Evolutionary conservation across 2,888 invertebrate species (phyloP).

Genomic region (Agrenia bidenticulata): DNA sequence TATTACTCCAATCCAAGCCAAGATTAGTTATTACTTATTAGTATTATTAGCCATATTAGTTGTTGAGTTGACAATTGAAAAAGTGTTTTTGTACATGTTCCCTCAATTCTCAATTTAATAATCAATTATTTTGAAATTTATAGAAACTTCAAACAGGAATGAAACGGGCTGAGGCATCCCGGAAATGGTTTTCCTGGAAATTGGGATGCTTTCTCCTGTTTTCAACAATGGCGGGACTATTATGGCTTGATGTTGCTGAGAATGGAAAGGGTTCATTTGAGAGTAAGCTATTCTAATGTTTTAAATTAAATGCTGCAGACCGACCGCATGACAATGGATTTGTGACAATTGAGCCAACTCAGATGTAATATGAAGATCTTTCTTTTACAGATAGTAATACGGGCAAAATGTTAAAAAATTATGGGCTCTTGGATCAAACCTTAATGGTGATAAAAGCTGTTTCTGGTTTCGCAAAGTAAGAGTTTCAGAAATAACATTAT

Average conservation of each 20-base stretch:
- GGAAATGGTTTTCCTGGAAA: slow-evolving; percentile 49
- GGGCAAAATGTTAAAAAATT: slow-evolving; percentile 48
- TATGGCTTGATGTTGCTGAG: slow-evolving; percentile 51
- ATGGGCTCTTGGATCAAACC: slow-evolving; percentile 48
- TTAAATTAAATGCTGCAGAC: neutral
- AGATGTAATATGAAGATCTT: too few species aligned
- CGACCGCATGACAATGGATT: too few species aligned
- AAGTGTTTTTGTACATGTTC: too few species aligned
- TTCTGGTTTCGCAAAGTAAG: slow-evolving; percentile 7
- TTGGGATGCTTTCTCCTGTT: slow-evolving; percentile 42
- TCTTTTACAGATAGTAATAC: slow-evolving; percentile 51
- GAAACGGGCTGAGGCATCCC: slow-evolving; percentile 44
- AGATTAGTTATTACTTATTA: too few species aligned
- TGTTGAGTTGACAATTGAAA: too few species aligned
- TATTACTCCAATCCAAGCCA: too few species aligned
- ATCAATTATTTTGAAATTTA: neutral
- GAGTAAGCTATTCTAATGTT: slow-evolving; percentile 33
- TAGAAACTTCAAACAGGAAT: slow-evolving; percentile 45
- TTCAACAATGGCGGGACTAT: slow-evolving; percentile 41
- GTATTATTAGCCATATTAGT: too few species aligned
- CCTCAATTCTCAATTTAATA: slow-evolving; percentile 1
- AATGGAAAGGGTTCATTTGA: slow-evolving; percentile 52
- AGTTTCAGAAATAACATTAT: too few species aligned
- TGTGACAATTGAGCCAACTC: neutral
- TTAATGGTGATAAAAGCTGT: slow-evolving; percentile 29